Evolutionary conservation across 2,888 invertebrate species (phyloP), one percentile per base, ranked within the genome.

Genomic region (Pyrrhosoma nymphula): DNA sequence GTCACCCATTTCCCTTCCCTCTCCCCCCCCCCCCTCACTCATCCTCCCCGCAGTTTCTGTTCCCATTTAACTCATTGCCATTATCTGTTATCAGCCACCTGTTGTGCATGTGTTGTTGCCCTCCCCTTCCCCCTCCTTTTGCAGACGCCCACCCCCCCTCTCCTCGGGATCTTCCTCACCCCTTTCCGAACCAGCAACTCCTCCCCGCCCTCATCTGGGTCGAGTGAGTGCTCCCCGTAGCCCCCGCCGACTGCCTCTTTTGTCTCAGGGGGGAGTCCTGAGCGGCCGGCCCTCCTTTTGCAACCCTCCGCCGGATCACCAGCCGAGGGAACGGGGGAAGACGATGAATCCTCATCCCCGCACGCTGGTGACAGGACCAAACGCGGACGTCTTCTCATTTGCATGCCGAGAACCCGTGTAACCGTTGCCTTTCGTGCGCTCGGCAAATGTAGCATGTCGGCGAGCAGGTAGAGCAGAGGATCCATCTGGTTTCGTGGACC

Each of bases 11-110:
- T 89, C 88, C 23, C 30, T 60, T 14, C 88, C 88, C 47, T 47
- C 55, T 14, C 16, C 26, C 55, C 55, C 56, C 26, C 89, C 39
- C 6, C 60, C 91, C 18, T n/a, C 39, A 20, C 30, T 47, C 26
- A 93, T n/a, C 69, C 39, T 14, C 69, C 93, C 93, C 39, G n/a
- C 69, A n/a, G 47, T 93, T 26, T 60, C 93, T 69, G 63, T 69
- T 93, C 47, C 89, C 93, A 93, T 93, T 69, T 93, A 63, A 47
- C 93, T 69, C 69, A 35, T 69, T 63, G 82, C 82, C 82, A 82
- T 82, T 82, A 82, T 82, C 82, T 35, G 82, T 82, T 82, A 82
- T 82, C 82, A 82, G 82, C 82, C 82, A 82, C 82, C 82, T 82
- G 82, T 82, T 82, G 82, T 82, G 82, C 35, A 18, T 82, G 35